Conservation (phyloP, 2,888 invertebrate genomes). For the Epiblema foenella region DNA sequence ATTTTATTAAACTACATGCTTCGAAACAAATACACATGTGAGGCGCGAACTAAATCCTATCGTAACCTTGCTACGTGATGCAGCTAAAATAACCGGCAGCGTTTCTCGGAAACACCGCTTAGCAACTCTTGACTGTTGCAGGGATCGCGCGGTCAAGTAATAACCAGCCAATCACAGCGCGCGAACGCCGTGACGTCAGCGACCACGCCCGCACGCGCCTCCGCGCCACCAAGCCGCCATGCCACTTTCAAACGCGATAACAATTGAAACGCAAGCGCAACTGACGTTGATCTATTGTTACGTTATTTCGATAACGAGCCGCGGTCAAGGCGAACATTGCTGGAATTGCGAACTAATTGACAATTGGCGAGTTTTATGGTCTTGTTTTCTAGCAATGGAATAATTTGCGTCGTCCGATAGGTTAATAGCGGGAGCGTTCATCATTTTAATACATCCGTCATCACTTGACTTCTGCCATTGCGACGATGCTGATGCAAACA, state of each 20-base stretch:
- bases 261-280: slow-evolving; percentile 46
- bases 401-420: slow-evolving; percentile 35
- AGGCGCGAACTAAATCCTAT: slow-evolving; percentile 33
- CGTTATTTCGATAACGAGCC: slow-evolving; percentile 47
- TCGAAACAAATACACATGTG: slow-evolving; percentile 27
- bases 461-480: slow-evolving; percentile 32
- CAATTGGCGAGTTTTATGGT: slow-evolving; percentile 38
- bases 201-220: slow-evolving; percentile 84
- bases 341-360: slow-evolving; percentile 48
- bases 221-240: slow-evolving; percentile 75
- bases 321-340: slow-evolving; percentile 58
- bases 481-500: slow-evolving; percentile 8
- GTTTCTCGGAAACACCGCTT: slow-evolving; percentile 72
- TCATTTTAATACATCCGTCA: slow-evolving; percentile 37
- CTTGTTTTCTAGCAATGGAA: slow-evolving; percentile 43
- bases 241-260: slow-evolving; percentile 54
- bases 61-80: slow-evolving; percentile 54
- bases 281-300: slow-evolving; percentile 49
- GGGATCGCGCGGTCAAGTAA: slow-evolving; percentile 68
- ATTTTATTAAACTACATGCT: slow-evolving; percentile 6
- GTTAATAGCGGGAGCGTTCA: slow-evolving; percentile 28
- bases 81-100: slow-evolving; percentile 63
- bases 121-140: slow-evolving; percentile 82
- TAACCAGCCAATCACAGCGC: slow-evolving; percentile 67
- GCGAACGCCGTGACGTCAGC: slow-evolving; percentile 74